A percentile compares a stretch with the other conserved stretches of the same genome.
Evolutionary conservation across 2,113 vertebrate species (phyloP).

Genomic region (Platysternon megacephalum): DNA sequence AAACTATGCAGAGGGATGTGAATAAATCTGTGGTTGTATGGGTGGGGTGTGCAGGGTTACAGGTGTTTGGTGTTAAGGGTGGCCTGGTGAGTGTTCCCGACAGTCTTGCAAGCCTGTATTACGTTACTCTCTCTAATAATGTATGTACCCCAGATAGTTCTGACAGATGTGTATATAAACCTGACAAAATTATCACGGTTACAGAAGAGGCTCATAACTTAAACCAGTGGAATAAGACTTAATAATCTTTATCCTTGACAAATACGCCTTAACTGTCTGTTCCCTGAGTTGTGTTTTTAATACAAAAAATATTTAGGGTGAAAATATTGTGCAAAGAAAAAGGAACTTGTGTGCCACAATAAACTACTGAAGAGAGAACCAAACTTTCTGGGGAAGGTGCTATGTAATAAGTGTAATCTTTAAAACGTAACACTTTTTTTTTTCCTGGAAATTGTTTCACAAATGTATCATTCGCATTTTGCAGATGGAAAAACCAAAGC

Average conservation of each 20-base stretch:
- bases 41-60: accelerated
- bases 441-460: background rate
- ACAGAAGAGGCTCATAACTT: background rate
- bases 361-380: background rate
- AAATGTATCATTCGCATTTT: background rate
- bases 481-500: background rate
- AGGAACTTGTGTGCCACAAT: background rate
- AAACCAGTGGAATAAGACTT: background rate
- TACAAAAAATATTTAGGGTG: background rate
- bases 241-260: background rate
- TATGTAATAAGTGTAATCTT: background rate
- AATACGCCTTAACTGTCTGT: background rate
- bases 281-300: background rate
- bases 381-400: background rate
- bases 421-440: background rate
- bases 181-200: background rate
- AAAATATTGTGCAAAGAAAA: background rate
- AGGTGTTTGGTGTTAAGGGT: background rate
- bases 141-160: accelerated
- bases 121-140: accelerated
- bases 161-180: background rate
- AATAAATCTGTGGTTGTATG: accelerated
- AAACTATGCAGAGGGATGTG: accelerated
- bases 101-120: background rate
- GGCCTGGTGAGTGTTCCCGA: background rate